Conservation (phyloP, 2,797 vertebrate species). For the Martes flavigula region DNA sequence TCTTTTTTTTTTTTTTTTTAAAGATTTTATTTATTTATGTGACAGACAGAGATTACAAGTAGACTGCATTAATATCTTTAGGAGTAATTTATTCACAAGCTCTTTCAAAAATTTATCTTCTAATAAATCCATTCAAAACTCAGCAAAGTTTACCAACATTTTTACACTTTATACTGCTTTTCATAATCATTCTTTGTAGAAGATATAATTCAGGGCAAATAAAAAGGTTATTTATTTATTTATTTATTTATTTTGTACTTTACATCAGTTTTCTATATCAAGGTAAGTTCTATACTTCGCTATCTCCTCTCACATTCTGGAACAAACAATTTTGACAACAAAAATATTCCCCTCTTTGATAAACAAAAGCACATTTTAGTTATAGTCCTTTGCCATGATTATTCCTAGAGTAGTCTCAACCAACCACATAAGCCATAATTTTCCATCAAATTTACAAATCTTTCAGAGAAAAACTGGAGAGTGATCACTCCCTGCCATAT, state of each 20-base stretch:
- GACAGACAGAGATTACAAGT: too few relatives aligned
- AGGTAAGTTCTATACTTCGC: not conserved
- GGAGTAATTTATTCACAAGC: not conserved
- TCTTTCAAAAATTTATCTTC: not conserved
- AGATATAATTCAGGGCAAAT: not conserved
- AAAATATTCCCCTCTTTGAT: not conserved
- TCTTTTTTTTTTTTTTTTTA: too few relatives aligned
- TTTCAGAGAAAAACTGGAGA: not conserved
- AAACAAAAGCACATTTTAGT: not conserved
- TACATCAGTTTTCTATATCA: not conserved
- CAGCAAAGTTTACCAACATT: not conserved
- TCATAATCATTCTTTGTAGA: not conserved
- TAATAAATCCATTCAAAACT: not conserved
- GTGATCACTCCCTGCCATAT: not conserved
- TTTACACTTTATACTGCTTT: not conserved
- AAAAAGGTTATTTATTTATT: not conserved
- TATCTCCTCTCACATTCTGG: not conserved
- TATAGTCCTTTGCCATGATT: not conserved
- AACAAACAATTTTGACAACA: not conserved
- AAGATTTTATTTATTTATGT: too few relatives aligned
- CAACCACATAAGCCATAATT: not conserved
- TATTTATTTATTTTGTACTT: not conserved
- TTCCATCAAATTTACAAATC: not conserved
- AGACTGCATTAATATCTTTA: not conserved
- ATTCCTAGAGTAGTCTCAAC: not conserved